phyloP scores from a whole-genome alignment of 2,113 vertebrate genomes.

The Probosciger aterrimus region DNA sequence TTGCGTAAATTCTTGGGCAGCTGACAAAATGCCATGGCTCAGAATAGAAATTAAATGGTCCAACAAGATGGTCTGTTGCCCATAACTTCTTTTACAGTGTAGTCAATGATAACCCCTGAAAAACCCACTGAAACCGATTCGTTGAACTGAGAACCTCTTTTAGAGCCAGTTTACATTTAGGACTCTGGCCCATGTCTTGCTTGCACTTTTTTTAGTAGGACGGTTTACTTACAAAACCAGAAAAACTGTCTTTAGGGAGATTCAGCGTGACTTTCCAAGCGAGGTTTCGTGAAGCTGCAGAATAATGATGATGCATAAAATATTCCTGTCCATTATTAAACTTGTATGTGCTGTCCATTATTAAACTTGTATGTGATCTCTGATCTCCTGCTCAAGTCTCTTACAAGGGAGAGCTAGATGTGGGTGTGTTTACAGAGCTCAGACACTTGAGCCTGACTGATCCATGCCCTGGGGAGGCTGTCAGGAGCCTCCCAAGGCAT shows the following conservation, averaged over 20 bases:
- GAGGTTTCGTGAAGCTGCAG: background rate
- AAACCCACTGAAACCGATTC: background rate
- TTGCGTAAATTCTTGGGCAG: background rate
- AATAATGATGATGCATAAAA: background rate
- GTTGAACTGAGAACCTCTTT: fast-evolving
- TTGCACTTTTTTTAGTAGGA: background rate
- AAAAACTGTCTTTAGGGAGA: background rate
- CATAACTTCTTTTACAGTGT: background rate
- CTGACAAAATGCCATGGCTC: background rate
- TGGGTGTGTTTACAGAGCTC: background rate
- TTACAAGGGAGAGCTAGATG: background rate
- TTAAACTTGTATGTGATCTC: background rate
- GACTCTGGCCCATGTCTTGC: background rate
- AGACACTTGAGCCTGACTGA: background rate
- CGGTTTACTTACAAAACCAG: background rate
- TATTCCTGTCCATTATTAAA: background rate
- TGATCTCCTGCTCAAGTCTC: background rate
- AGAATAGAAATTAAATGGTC: background rate
- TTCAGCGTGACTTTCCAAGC: background rate
- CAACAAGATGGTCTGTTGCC: background rate
- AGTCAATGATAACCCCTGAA: background rate
- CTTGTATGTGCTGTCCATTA: background rate
- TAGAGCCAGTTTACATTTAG: background rate
- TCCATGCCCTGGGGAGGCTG: background rate
- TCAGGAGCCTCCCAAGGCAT: background rate